Percentiles rank a stretch among this genome's conserved stretches.
Evolutionary conservation across 2,113 vertebrate species (phyloP).

Genomic region (Tricholaema leucomelas): DNA sequence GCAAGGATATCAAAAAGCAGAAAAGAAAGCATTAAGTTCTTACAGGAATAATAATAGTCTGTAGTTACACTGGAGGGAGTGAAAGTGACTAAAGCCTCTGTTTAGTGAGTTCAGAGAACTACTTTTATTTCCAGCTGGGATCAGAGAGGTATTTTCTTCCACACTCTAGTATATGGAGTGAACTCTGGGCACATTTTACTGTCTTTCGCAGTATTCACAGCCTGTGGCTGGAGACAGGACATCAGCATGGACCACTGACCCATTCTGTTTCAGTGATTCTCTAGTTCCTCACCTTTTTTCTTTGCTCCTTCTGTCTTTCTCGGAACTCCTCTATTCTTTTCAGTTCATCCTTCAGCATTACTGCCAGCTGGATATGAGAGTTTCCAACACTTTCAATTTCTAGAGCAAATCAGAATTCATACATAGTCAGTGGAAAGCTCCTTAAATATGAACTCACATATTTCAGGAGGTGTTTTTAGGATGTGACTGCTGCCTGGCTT

Average conservation of each 20-base stretch:
- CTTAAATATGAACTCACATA: background rate
- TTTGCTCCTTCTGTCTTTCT: conserved; percentile 93
- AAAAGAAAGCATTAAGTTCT: conserved; percentile 29
- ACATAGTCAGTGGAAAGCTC: background rate
- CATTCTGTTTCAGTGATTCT: background rate
- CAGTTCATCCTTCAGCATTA: conserved; percentile 86
- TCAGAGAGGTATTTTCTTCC: background rate
- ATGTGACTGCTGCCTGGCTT: background rate
- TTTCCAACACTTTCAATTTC: conserved; percentile 91
- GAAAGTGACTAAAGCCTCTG: conserved; percentile 17
- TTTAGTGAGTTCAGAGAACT: background rate
- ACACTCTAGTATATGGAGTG: background rate
- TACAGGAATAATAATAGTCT: conserved; percentile 24
- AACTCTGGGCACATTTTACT: background rate
- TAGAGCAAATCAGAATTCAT: conserved; percentile 59
- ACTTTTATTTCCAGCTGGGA: conserved; percentile 6
- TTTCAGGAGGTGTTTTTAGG: background rate
- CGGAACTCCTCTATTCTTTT: conserved; percentile 90
- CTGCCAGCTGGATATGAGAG: conserved; percentile 88
- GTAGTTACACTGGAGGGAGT: background rate
- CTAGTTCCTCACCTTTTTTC: conserved; percentile 84
- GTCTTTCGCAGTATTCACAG: background rate
- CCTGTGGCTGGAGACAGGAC: background rate
- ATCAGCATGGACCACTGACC: background rate
- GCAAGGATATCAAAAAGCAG: background rate